Evolutionary conservation across 2,113 vertebrate genomes (phyloP).

Genomic region (Gadus chalcogrammus): DNA sequence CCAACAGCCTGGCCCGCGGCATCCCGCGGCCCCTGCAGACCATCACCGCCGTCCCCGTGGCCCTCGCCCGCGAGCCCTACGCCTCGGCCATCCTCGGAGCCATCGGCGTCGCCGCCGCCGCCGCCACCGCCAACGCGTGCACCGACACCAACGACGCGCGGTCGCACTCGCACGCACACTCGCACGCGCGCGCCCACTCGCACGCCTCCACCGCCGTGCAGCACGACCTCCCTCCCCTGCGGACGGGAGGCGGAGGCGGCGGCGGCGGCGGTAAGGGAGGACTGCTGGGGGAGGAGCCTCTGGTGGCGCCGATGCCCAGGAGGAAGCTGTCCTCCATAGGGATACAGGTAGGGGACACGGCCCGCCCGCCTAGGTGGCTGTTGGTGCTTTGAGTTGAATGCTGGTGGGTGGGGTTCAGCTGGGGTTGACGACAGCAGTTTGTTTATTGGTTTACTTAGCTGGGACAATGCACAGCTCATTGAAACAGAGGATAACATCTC

Average conservation of each 20-base stretch:
- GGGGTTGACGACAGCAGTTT: too few relatives aligned
- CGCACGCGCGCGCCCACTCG: too few relatives aligned
- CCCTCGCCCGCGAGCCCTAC: conserved; percentile 73
- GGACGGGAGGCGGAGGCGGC: conserved; percentile 55
- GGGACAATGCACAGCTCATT: too few relatives aligned
- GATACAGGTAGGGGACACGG: conserved; percentile 84
- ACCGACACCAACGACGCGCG: conserved; percentile 55
- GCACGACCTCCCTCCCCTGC: conserved; percentile 63
- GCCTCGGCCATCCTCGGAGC: conserved; percentile 38
- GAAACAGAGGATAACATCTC: too few relatives aligned
- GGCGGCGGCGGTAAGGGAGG: conserved; percentile 73
- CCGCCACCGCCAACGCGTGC: conserved; percentile 70
- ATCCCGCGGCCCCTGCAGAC: conserved; percentile 60
- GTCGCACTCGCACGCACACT: too few relatives aligned
- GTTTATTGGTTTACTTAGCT: too few relatives aligned
- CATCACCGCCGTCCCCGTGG: conserved; percentile 75
- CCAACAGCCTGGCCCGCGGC: conserved; percentile 86
- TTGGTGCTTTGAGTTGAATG: too few relatives aligned
- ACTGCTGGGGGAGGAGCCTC: conserved; percentile 79
- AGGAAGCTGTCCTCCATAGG: conserved; percentile 98
- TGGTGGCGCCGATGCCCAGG: conserved; percentile 79
- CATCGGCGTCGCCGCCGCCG: conserved; percentile 72
- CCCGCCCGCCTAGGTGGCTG: not conserved
- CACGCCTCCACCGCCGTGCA: conserved; percentile 30
- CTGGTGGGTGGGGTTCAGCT: too few relatives aligned